Conservation (phyloP, 2,797 vertebrate genomes). For the Babyrousa celebensis region DNA sequence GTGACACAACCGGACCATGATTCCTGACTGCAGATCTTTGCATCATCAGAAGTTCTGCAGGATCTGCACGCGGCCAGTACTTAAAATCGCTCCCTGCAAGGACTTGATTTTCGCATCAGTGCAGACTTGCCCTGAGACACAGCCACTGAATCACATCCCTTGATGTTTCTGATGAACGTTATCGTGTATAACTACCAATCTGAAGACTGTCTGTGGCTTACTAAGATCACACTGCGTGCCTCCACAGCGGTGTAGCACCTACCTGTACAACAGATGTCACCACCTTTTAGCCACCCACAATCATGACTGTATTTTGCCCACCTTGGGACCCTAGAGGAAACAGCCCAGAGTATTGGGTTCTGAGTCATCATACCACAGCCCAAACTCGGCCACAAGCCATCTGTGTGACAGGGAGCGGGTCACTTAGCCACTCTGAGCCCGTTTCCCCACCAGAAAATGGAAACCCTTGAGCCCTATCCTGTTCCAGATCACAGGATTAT, state of each 20-base stretch:
- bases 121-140: background rate
- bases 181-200: background rate
- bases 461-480: background rate
- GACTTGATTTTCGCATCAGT: background rate
- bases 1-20: background rate
- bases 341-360: background rate
- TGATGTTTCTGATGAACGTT: background rate
- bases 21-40: background rate
- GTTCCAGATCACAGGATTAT: background rate
- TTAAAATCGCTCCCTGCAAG: background rate
- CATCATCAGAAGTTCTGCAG: background rate
- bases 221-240: background rate
- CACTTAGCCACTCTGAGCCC: background rate
- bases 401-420: background rate
- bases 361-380: background rate
- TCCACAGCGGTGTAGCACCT: accelerated
- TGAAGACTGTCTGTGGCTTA: background rate
- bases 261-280: background rate
- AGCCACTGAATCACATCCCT: background rate
- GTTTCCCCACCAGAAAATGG: background rate
- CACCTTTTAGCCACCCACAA: background rate
- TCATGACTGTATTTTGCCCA: background rate
- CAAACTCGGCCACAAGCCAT: background rate
- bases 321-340: background rate
- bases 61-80: background rate